phyloP scores from a whole-genome alignment of 2,113 vertebrate genomes.

The Ameiurus melas region DNA sequence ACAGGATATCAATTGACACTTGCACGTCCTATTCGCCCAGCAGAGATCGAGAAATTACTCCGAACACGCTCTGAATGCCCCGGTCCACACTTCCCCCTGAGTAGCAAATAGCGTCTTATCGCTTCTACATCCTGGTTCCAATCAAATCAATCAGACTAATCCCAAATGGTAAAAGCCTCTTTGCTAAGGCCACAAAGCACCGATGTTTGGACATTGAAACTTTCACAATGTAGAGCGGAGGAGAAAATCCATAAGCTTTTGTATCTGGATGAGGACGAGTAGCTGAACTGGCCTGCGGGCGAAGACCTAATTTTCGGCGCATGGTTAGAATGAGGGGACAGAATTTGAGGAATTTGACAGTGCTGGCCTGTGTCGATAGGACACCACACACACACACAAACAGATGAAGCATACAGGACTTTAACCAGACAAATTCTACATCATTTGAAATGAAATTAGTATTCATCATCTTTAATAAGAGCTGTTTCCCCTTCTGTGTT shows the following conservation, averaged over 20 bases:
- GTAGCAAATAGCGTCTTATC: constrained; percentile 43
- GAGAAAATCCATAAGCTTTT: constrained; percentile 9
- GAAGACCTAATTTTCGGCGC: constrained; percentile 18
- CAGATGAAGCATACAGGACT: neutral
- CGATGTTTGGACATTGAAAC: constrained; percentile 21
- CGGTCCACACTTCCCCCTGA: constrained; percentile 33
- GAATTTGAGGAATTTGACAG: constrained; percentile 12
- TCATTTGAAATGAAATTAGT: neutral
- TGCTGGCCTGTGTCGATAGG: neutral
- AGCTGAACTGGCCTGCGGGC: constrained; percentile 11
- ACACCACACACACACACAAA: neutral
- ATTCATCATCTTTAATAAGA: too few relatives aligned
- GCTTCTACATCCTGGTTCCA: neutral
- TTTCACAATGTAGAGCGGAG: neutral
- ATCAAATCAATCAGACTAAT: constrained; percentile 29
- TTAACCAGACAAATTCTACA: neutral
- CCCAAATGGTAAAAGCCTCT: constrained; percentile 6
- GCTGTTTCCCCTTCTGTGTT: too few relatives aligned
- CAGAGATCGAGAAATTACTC: constrained; percentile 14
- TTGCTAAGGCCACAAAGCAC: neutral
- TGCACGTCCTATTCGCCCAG: neutral
- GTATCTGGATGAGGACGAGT: constrained; percentile 25
- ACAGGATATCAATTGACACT: neutral
- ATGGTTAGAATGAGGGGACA: constrained; percentile 25
- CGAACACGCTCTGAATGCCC: neutral